These are phyloP conservation scores for Cyclura pinguis DNA, from an alignment of 2,797 vertebrate genomes.

Conservation along the genomic window DNA sequence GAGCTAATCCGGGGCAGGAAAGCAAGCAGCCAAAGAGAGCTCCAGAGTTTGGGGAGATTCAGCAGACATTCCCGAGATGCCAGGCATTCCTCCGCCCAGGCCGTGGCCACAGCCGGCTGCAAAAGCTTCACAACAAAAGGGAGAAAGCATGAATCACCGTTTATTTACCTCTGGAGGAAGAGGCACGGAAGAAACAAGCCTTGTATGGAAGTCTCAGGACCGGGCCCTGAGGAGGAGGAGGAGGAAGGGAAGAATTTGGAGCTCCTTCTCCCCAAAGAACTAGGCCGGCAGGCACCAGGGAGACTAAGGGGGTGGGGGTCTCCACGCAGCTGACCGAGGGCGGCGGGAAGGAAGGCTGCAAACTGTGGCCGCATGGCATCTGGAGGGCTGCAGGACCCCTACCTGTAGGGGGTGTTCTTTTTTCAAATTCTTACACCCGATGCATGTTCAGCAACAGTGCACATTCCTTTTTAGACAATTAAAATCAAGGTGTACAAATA, in stretches of 20 bases:
- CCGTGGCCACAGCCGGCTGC: background rate
- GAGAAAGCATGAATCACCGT: background rate
- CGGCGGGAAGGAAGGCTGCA: too few species aligned
- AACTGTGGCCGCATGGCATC: too few species aligned
- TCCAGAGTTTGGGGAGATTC: background rate
- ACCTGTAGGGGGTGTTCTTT: too few species aligned
- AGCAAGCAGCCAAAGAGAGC: background rate
- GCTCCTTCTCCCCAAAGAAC: too few species aligned
- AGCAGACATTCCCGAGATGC: background rate
- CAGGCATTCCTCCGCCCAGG: constrained; percentile 8
- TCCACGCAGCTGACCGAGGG: too few species aligned
- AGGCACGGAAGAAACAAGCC: background rate
- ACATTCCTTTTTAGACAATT: background rate
- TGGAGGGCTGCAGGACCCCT: too few species aligned
- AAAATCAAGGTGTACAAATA: background rate
- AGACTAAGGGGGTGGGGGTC: too few species aligned
- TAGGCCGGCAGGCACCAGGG: too few species aligned
- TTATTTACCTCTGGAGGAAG: background rate
- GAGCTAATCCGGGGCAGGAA: background rate
- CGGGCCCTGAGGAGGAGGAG: too few species aligned
- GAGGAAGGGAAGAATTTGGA: too few species aligned
- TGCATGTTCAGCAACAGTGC: too few species aligned
- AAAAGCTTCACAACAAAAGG: background rate
- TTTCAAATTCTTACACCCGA: too few species aligned
- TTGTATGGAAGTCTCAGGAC: background rate